Base-by-base conservation (phyloP, 2,888 invertebrate species). In the Euplexia lucipara region DNA sequence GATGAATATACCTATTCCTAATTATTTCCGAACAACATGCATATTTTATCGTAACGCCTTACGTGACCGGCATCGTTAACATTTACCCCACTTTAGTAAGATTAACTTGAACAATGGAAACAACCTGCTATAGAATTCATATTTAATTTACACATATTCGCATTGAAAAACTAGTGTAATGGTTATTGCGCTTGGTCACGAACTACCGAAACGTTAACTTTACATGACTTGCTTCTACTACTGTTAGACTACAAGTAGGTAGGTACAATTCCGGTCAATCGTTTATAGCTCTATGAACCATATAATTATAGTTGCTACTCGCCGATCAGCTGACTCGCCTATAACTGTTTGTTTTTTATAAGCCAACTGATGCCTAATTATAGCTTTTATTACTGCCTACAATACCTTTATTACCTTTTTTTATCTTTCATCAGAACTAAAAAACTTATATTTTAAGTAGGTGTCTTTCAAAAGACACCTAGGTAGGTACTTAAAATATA, bases 101-200 rank as follows among this genome's bases (percentile, higher is more conserved):
- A 85, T 88, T 87, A 84, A 84, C 77, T 79, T 75, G 74, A 82
- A 85, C 82, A 85, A 83, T 84, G 75, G 81, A 83, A 83, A 84
- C 82, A 79, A 78, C 75, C 70, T 70, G 79, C 79, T 84, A 83
- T 82, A 81, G 79, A 86, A 85, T 83, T 84, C 70, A 72, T 82
- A 84, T 87, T 86, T 87, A 86, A 88, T 90, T 88, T 86, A 85
- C 86, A 90, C 85, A 83, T 87, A 83, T 86, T 90, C 78, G 84
- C 83, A 88, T 88, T 86, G 83, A 89, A 89, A 90, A 89, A 88
- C 86, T 86, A 91, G 91, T 89, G 82, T 85, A 88, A 88, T 86
- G 77, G 85, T 91, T 90, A 92, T 89, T 89, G 88, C 84, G 67
- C 73, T 82, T 79, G 77, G 91, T 91, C 92, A 93, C 93, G 92